phyloP scores from a whole-genome alignment of 2,888 invertebrate species.

The Bimastos eiseni region DNA sequence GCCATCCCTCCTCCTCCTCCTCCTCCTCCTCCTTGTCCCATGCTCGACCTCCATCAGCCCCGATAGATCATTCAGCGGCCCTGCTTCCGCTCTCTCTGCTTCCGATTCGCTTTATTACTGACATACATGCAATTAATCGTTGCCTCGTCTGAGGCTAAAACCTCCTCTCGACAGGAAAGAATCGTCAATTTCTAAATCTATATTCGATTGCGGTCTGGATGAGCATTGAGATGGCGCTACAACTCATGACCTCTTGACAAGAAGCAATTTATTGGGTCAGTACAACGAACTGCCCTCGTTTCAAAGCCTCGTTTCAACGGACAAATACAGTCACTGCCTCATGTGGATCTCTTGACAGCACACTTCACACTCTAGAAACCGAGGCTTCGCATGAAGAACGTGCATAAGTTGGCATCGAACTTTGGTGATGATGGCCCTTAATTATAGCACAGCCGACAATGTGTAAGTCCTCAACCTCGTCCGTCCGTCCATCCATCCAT shows the following conservation, averaged over 20 bases:
- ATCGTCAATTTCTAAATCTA: conserved; percentile 3
- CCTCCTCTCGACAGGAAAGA: background rate
- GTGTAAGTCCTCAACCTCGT: no score
- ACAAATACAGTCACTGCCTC: no score
- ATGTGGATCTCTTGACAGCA: no score
- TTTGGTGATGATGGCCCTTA: no score
- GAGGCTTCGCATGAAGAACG: no score
- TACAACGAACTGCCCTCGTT: no score
- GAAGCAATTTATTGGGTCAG: no score
- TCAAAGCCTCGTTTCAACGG: no score
- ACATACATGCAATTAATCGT: background rate
- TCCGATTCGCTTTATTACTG: background rate
- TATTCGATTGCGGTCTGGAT: background rate
- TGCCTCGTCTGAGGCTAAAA: background rate
- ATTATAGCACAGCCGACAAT: no score
- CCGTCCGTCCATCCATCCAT: no score
- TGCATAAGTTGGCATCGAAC: no score
- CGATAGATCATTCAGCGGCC: background rate
- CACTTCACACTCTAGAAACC: no score
- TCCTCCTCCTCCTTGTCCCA: background rate
- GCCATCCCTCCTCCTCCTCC: background rate
- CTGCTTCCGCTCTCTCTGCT: background rate
- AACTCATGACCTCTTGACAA: background rate
- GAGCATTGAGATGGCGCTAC: background rate
- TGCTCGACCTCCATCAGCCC: background rate